Base-by-base conservation (phyloP, 92 coral and sea anemone genomes). In the Micromussa lordhowensis region DNA sequence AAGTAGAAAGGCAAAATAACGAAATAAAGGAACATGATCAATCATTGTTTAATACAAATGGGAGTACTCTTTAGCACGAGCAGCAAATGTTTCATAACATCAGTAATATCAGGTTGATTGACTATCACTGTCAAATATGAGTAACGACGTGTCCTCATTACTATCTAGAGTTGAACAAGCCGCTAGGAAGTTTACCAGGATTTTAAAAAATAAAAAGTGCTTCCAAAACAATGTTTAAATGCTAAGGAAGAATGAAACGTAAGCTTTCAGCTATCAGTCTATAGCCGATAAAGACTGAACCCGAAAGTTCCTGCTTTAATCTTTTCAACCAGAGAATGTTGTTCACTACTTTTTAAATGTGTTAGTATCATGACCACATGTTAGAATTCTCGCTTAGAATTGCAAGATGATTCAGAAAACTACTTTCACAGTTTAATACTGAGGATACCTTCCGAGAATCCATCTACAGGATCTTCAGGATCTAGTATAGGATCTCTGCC, bases 111-210 rank as follows among this genome's bases (percentile, higher is more conserved):
- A 61, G 29, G 8, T 21, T 40, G 80, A 49, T 49, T 77, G 61
- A 76, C 24, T n/a, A n/a, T n/a, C n/a, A n/a, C n/a, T n/a, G 44
- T 68, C 73, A 68, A 17, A 68, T 29, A 69, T 69, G 38, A 69
- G 75, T 13, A 69, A 69, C 29, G 38, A 69, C 29, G 29, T 69
- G 75, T 68, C 73, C 73, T 69, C 75, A 29, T 69, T 69, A 13
- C 75, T 30, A 69, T 69, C 73, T 28, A 68, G 35, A 68, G 73
- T 68, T 68, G 73, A 68, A 68, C 73, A 68, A 68, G 73, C 73
- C 35, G 32, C 73, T 68, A 28, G 28, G 73, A 68, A n/a, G 73
- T 68, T 68, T 28, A 9, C 73, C 4, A 28, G 73, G 35, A 19
- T 68, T 68, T 10, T 28, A 68, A 68, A 68, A 28, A 82, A 32